Base-by-base conservation (phyloP, 2,888 invertebrate genomes). In the Cataglyphis albicans region DNA sequence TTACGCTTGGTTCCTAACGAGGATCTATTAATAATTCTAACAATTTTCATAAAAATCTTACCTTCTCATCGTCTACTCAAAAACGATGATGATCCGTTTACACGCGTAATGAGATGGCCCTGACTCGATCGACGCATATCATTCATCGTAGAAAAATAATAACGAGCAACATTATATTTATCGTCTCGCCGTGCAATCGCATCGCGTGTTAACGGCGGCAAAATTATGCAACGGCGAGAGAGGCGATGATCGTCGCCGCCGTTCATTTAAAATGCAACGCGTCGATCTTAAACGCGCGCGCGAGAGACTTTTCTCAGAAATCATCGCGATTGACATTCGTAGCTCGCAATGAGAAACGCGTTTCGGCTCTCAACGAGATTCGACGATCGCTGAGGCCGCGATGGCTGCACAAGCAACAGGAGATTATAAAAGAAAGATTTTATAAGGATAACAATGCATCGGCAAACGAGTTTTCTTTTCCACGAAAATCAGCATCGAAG, bases 111-210 rank as follows among this genome's bases (percentile, higher is more conserved):
- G 21, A 78, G 44, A 18, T 35, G 78, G 12, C 57, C 35, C 57
- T 68, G 63, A 70, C 68, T 41, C 29, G 1, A 1, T 12, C 41
- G 32, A 76, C 68, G 76, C 29, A 38, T 21, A 57, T 35, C 44
- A 78, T 78, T 78, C 72, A 61, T 78, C 72, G 21, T 21, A n/a
- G 72, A 61, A 72, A 70, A 78, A 72, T 78, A 78, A 78, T 78
- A 61, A 35, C 59, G 68, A 29, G 32, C 7, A 44, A 48, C 72
- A 70, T 72, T 70, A 72, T 61, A n/a, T 52, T 52, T n/a, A 35
- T 35, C 67, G 67, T 41, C 68, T 41, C 68, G 44, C 38, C 41
- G 35, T 70, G 70, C 70, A 70, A 70, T 72, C 41, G 44, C 59
- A 59, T 70, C 59, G 78, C 78, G 59, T 78, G 78, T 72, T 72